These are phyloP conservation scores for Trialeurodes vaporariorum DNA, from an alignment of 1,140 invertebrate species.

Conservation along the genomic window DNA sequence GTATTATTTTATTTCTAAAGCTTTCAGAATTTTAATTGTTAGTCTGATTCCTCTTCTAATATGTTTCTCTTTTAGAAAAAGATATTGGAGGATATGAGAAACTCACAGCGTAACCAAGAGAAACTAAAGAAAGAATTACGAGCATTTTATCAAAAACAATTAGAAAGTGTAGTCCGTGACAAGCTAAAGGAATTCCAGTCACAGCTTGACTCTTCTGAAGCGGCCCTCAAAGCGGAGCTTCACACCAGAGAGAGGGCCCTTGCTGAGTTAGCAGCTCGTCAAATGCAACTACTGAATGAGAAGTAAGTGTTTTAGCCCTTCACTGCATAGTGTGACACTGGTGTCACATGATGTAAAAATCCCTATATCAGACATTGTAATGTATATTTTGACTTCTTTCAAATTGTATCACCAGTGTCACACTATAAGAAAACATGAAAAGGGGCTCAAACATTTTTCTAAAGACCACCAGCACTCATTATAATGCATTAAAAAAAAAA, in stretches of 20 bases:
- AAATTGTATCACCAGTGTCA: no score
- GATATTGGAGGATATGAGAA: constrained; percentile 42
- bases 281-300: constrained; percentile 3
- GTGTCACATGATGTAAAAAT: no score
- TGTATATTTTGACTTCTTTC: no score
- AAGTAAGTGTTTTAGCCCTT: no score
- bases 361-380: no score
- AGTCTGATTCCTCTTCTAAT: constrained; percentile 6
- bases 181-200: constrained; percentile 65
- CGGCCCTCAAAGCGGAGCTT: constrained; percentile 47
- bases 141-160: constrained; percentile 62
- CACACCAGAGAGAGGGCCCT: constrained; percentile 50
- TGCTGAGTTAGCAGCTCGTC: constrained; percentile 37
- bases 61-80: constrained; percentile 34
- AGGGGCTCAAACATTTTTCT: no score
- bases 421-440: no score
- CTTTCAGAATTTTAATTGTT: no score
- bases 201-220: constrained; percentile 54
- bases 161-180: constrained; percentile 57
- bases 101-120: constrained; percentile 44
- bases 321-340: no score
- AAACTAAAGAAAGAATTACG: constrained; percentile 51
- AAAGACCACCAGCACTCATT: no score
- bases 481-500: no score
- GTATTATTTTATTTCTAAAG: not conserved